Evolutionary conservation across 2,888 invertebrate species (phyloP).

Genomic region (Timema cristinae): DNA sequence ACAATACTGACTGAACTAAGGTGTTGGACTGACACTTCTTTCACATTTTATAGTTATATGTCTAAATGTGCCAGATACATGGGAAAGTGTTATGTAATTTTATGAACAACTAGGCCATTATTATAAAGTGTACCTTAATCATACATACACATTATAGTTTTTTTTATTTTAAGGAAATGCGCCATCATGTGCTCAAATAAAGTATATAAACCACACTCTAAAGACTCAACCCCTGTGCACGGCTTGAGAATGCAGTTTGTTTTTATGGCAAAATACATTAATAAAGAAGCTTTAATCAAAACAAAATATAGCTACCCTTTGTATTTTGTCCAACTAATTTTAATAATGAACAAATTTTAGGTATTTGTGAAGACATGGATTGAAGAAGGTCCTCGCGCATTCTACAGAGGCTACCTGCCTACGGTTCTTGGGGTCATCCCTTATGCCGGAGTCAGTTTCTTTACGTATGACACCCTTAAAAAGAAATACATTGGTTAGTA

Average conservation of each 20-base stretch:
- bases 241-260: background rate
- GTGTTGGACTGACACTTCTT: no score
- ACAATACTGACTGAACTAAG: no score
- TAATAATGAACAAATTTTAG: slow-evolving; percentile 36
- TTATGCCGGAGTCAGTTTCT: slow-evolving; percentile 96
- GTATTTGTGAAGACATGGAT: slow-evolving; percentile 67
- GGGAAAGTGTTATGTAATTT: no score
- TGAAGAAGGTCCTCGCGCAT: slow-evolving; percentile 70
- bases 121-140: no score
- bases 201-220: no score
- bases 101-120: no score
- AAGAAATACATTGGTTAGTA: slow-evolving; percentile 65
- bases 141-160: no score
- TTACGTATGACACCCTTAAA: slow-evolving; percentile 93
- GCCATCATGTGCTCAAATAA: no score
- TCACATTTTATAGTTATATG: no score
- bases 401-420: slow-evolving; percentile 85
- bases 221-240: no score
- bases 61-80: no score
- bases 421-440: slow-evolving; percentile 93
- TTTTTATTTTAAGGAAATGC: no score
- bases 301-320: background rate
- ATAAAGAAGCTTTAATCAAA: background rate
- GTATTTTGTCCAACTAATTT: slow-evolving; percentile 8
- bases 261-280: background rate